phyloP scores from a whole-genome alignment of 2,797 vertebrate genomes.

The Bradypodion pumilum region DNA sequence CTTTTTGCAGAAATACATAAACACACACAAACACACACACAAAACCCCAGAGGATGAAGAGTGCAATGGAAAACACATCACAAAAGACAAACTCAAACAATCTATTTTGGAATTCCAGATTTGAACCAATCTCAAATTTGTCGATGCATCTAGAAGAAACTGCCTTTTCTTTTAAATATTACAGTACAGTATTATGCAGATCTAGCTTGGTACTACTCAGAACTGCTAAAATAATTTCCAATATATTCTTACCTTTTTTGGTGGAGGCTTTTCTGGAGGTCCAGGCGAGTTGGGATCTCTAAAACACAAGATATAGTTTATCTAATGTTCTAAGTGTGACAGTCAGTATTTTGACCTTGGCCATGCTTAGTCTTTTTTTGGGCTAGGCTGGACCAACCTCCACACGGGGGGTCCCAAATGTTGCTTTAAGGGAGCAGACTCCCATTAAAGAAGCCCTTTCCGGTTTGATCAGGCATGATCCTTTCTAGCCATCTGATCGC shows the following conservation, averaged over 20 bases:
- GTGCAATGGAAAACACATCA: too few species aligned
- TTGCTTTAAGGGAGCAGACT: too few species aligned
- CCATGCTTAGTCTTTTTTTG: too few species aligned
- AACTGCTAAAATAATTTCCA: slow-evolving; percentile 1
- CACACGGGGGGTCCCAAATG: too few species aligned
- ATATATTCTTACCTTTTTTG: background rate
- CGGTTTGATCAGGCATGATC: too few species aligned
- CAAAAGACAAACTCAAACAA: background rate
- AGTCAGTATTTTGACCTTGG: background rate
- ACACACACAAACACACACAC: background rate
- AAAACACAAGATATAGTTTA: slow-evolving; percentile 16
- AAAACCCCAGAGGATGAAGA: background rate
- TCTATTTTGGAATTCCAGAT: background rate
- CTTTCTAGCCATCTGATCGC: too few species aligned
- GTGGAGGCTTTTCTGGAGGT: background rate
- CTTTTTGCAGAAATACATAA: background rate
- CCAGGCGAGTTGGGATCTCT: background rate
- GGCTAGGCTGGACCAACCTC: too few species aligned
- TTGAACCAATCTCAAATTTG: background rate
- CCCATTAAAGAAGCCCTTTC: too few species aligned
- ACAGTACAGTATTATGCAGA: background rate
- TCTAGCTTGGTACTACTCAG: background rate
- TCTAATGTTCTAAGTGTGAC: background rate
- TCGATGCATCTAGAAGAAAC: background rate
- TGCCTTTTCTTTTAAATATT: background rate